A percentile compares a stretch with the other conserved stretches of the same genome.
These are phyloP conservation scores for Harpalus rufipes DNA, from an alignment of 2,888 invertebrate genomes.

Conservation along the genomic window DNA sequence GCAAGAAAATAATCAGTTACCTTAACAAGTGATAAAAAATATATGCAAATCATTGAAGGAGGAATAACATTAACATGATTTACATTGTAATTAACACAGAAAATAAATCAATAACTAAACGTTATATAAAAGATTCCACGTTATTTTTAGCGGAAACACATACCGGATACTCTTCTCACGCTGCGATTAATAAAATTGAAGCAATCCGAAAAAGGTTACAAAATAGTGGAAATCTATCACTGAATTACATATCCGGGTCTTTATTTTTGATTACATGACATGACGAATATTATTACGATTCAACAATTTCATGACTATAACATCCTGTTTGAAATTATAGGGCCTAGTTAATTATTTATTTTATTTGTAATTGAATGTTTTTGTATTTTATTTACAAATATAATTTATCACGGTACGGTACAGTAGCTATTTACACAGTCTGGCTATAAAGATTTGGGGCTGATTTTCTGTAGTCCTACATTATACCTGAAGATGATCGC, in stretches of 20 bases:
- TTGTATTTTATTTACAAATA: too few relatives aligned
- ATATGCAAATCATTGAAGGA: conserved; percentile 63
- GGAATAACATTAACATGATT: conserved; percentile 65
- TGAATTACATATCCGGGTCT: conserved; percentile 5
- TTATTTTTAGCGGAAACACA: background rate
- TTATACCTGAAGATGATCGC: too few relatives aligned
- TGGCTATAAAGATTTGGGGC: too few relatives aligned
- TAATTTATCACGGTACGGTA: too few relatives aligned
- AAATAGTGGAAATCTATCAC: conserved; percentile 26
- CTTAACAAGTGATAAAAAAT: conserved; percentile 58
- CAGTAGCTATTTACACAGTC: too few relatives aligned
- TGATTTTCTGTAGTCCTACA: too few relatives aligned
- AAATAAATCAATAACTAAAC: conserved; percentile 52
- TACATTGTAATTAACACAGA: conserved; percentile 62
- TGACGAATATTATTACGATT: conserved; percentile 37
- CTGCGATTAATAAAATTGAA: background rate
- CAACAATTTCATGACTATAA: background rate
- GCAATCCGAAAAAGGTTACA: conserved; percentile 28
- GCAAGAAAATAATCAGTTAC: conserved; percentile 50
- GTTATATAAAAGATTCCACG: too few relatives aligned
- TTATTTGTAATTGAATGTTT: background rate
- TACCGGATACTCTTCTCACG: conserved; percentile 1
- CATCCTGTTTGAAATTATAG: background rate
- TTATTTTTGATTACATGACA: conserved; percentile 33
- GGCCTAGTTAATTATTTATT: background rate